Conservation (phyloP, 2,797 vertebrate genomes). For the Vireo griseus region DNA sequence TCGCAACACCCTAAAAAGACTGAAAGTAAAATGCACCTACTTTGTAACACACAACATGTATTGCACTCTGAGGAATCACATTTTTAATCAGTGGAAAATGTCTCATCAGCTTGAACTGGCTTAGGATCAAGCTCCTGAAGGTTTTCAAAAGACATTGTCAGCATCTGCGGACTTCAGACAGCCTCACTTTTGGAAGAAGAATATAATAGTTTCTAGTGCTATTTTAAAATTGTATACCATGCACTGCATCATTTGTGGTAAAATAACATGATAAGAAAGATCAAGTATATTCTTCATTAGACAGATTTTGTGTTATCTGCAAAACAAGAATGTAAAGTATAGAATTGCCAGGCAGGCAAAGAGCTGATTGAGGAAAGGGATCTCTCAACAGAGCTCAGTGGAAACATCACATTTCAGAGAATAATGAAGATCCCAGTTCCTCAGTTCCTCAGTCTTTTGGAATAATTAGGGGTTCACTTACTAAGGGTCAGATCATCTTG, state of each 20-base stretch:
- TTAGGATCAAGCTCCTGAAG: not conserved
- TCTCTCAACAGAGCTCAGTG: conserved; percentile 58
- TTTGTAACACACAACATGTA: not conserved
- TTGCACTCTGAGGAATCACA: not conserved
- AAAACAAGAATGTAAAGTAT: conserved; percentile 10
- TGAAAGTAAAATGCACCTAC: not conserved
- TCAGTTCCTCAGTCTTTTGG: not conserved
- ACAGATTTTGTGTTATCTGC: not conserved
- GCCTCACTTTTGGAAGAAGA: not conserved
- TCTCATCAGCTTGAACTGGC: not conserved
- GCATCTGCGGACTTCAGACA: not conserved
- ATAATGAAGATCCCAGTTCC: conserved; percentile 13
- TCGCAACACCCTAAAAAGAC: not conserved
- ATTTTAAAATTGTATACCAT: not conserved
- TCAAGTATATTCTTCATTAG: not conserved
- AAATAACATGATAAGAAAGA: not conserved
- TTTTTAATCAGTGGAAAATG: not conserved
- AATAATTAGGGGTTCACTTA: conserved; percentile 51
- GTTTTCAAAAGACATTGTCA: not conserved
- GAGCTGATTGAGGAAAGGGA: conserved; percentile 25
- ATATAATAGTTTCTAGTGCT: not conserved
- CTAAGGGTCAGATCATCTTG: not conserved
- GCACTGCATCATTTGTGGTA: not conserved
- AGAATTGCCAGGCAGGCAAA: not conserved
- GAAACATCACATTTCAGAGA: not conserved